A percentile compares a stretch with the other conserved stretches of the same genome.
Evolutionary conservation across 2,888 invertebrate species (phyloP).

Genomic region (Caenorhabditis angaria): DNA sequence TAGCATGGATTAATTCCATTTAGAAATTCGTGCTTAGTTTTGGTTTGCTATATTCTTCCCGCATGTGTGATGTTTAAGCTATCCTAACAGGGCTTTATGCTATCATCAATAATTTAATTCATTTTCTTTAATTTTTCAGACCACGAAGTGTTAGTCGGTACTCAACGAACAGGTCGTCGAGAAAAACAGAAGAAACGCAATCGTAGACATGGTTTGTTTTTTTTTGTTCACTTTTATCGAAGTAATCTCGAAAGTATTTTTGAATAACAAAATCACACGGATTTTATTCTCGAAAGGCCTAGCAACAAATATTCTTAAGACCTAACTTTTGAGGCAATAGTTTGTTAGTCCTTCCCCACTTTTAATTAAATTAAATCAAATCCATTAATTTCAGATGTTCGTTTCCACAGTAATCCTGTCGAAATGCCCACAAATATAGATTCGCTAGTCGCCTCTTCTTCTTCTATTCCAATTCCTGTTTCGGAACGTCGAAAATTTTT

Average conservation of each 20-base stretch:
- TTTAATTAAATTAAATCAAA: neutral
- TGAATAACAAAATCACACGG: no score
- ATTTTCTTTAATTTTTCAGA: slow-evolving; percentile 25
- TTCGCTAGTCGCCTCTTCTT: neutral
- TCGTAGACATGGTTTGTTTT: slow-evolving; percentile 40
- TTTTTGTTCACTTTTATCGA: neutral
- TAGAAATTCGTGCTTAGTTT: neutral
- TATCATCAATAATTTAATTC: slow-evolving; percentile 8
- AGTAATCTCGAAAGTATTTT: neutral
- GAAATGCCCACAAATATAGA: slow-evolving; percentile 51
- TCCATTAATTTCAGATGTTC: slow-evolving; percentile 53
- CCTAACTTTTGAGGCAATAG: no score
- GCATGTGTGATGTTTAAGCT: slow-evolving; percentile 20
- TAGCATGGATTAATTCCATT: no score
- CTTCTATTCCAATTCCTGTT: slow-evolving; percentile 48
- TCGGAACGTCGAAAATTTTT: slow-evolving; percentile 70
- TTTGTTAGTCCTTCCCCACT: neutral
- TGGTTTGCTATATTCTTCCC: slow-evolving; percentile 5
- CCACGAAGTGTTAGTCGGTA: slow-evolving; percentile 47
- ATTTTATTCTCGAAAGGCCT: no score
- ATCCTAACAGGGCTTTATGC: slow-evolving; percentile 4
- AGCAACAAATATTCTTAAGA: no score
- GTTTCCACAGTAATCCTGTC: slow-evolving; percentile 68
- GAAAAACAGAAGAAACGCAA: slow-evolving; percentile 50
- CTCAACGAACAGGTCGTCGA: slow-evolving; percentile 38